Conservation (phyloP, 2,888 invertebrate species). For the Entomobrya multifasciata region DNA sequence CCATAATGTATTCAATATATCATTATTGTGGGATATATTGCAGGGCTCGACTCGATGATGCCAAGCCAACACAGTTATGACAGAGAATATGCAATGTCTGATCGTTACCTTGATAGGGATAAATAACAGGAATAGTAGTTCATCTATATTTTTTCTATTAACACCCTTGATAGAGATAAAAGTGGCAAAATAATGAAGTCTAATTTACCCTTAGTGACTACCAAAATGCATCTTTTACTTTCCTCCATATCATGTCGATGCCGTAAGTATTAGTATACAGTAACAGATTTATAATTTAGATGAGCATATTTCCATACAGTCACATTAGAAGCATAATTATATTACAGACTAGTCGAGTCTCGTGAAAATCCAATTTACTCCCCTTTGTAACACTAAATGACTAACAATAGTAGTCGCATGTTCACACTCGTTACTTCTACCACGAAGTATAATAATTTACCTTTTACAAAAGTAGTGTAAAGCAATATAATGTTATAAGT, state of each 20-base stretch:
- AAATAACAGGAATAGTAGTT: no score
- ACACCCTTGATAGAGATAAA: no score
- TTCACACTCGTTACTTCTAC: background rate
- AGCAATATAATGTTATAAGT: background rate
- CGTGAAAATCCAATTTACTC: slow-evolving; percentile 22
- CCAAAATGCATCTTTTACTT: background rate
- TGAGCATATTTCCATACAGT: background rate
- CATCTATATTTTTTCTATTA: no score
- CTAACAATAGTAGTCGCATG: background rate
- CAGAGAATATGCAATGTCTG: no score
- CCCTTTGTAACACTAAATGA: background rate
- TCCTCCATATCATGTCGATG: background rate
- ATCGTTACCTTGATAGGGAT: no score
- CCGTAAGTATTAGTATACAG: background rate
- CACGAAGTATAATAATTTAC: background rate
- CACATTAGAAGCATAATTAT: slow-evolving; percentile 10
- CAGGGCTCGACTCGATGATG: no score
- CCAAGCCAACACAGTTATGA: no score
- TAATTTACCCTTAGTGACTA: no score
- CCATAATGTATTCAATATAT: no score
- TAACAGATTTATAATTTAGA: background rate
- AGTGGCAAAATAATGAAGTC: no score
- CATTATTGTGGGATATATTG: no score
- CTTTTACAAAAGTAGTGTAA: background rate
- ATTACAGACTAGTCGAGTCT: background rate